These are phyloP conservation scores for Stegastes partitus DNA, from an alignment of 2,113 vertebrate genomes.

Conservation along the genomic window DNA sequence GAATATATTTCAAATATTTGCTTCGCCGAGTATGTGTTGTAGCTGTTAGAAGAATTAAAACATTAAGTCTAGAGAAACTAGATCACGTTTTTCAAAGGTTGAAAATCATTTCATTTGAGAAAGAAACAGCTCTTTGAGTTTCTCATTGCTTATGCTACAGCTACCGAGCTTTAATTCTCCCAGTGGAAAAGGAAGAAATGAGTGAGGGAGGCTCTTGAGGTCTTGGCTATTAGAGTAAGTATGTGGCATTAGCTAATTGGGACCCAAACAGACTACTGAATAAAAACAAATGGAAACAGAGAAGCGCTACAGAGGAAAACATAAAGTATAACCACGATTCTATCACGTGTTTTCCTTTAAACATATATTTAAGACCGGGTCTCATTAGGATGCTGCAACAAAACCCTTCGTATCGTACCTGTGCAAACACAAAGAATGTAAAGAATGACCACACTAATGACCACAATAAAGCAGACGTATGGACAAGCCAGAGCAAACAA, in stretches of 20 bases:
- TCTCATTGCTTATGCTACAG: constrained; percentile 4
- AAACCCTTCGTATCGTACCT: neutral
- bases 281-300: constrained; percentile 40
- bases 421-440: neutral
- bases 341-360: constrained; percentile 4
- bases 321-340: constrained; percentile 8
- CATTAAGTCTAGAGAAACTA: constrained; percentile 5
- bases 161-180: constrained; percentile 26
- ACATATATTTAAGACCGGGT: constrained; percentile 8
- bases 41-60: constrained; percentile 17
- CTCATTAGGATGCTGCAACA: constrained; percentile 14
- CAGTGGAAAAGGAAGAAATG: constrained; percentile 40
- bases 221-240: constrained; percentile 41
- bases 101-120: constrained; percentile 38
- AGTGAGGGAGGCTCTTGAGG: constrained; percentile 38
- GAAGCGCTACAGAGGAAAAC: constrained; percentile 6
- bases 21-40: neutral
- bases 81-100: constrained; percentile 13
- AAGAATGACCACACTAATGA: neutral
- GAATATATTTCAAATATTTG: constrained; percentile 24
- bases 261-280: constrained; percentile 45
- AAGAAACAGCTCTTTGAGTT: constrained; percentile 3
- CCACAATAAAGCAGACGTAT: constrained; percentile 8
- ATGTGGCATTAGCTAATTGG: constrained; percentile 58
- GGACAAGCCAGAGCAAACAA: constrained; percentile 9